A percentile compares a stretch with the other conserved stretches of the same genome.
phyloP scores from a whole-genome alignment of 2,888 invertebrate genomes.

The Rhagonycha fulva region DNA sequence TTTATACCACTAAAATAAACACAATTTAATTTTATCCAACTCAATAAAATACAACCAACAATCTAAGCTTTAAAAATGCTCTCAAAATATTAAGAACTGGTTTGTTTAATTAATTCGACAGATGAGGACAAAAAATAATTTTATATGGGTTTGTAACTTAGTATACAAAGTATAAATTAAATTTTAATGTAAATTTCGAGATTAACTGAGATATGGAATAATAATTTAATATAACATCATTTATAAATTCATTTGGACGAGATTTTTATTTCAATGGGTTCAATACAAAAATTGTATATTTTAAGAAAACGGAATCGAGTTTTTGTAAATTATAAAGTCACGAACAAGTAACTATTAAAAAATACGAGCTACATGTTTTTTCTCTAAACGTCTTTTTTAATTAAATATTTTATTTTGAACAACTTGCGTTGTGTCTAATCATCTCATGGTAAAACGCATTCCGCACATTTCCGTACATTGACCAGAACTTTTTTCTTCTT shows the following conservation, averaged over 20 bases:
- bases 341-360: neutral
- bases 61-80: neutral
- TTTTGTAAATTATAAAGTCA: neutral
- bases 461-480: neutral
- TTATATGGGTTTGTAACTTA: neutral
- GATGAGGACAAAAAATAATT: neutral
- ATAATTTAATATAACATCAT: slow-evolving; percentile 2
- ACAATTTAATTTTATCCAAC: neutral
- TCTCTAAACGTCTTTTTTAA: neutral
- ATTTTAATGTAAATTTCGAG: neutral
- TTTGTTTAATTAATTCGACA: slow-evolving; percentile 3
- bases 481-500: neutral
- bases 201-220: neutral
- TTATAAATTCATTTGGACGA: neutral
- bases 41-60: neutral
- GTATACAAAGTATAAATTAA: neutral
- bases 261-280: neutral
- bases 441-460: neutral
- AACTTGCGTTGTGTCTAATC: neutral
- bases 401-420: neutral
- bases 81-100: neutral
- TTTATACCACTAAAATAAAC: neutral
- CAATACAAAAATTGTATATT: neutral
- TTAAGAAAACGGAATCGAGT: neutral
- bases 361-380: neutral